Evolutionary conservation across 2,888 invertebrate genomes (phyloP), one percentile per base, ranked within the genome.

Genomic region (Plagiodera versicolora): DNA sequence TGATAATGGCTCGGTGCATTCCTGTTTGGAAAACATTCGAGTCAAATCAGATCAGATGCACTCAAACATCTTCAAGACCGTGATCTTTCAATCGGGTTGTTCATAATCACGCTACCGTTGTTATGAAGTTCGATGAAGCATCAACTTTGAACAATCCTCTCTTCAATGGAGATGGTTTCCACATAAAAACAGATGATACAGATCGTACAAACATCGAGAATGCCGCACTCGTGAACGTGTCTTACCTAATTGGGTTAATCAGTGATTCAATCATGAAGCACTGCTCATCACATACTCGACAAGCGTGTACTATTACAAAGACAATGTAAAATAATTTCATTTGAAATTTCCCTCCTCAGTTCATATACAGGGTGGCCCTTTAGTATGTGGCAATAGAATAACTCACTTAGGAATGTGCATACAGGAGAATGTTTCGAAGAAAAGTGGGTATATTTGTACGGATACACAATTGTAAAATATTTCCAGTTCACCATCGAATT

Each of bases 171-270:
- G 24, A 16, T 48, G 19, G 48, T 48, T 48, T 48, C 48, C 48
- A 48, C 48, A 48, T 48, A 48, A 48, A 10, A 32, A 11, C 9
- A n/a, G 5, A 48, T 19, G 48, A 48, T 48, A 48, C 20, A 20
- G n/a, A 48, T 48, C 48, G n/a, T 14, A 48, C 48, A 48, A 48
- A 24, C 9, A 14, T 18, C 14, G 10, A 20, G 48, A 48, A 48
- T 48, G 48, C 48, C 10, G 48, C 24, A 48, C 20, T 48, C 20
- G 48, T 48, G 48, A 48, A 48, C 48, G 48, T 48, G 48, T 24
- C 20, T 20, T 8, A n/a, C 48, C 48, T 48, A 48, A 48, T 48
- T 48, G 11, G 48, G 48, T 48, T 48, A 48, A 46, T 39, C 18
- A 20, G 28, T 24, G 28, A 49, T 19, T 58, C 32, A 39, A 46